A percentile compares a stretch with the other conserved stretches of the same genome.
phyloP scores from a whole-genome alignment of 2,113 vertebrate species.

The Pelodiscus sinensis region DNA sequence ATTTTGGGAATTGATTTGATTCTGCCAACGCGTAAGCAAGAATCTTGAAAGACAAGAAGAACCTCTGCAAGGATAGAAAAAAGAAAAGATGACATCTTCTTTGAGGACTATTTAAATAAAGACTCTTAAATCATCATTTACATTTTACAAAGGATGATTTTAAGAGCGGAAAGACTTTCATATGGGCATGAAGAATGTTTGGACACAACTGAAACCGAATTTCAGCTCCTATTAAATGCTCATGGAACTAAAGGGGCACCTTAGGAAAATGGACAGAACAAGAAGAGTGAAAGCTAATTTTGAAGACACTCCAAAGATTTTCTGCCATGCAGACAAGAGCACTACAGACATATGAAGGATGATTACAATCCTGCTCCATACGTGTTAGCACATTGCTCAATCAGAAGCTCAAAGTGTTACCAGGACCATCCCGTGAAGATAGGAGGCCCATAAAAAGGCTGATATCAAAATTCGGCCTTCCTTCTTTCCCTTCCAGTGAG shows the following conservation, averaged over 20 bases:
- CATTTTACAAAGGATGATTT: neutral
- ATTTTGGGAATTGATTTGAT: neutral
- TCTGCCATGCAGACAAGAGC: neutral
- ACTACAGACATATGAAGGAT: neutral
- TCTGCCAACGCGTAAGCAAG: neutral
- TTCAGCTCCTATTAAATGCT: neutral
- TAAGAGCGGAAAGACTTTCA: neutral
- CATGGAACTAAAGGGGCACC: neutral
- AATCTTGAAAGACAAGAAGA: neutral
- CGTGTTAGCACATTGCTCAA: neutral
- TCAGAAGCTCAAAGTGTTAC: neutral
- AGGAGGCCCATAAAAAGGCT: neutral
- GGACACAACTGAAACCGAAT: neutral
- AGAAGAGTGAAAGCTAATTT: neutral
- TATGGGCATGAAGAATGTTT: neutral
- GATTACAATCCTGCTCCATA: neutral
- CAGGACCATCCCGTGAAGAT: neutral
- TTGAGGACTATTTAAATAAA: neutral
- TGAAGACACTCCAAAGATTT: neutral
- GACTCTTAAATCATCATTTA: neutral
- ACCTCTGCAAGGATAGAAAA: neutral
- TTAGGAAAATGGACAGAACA: neutral
- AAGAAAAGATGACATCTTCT: neutral
- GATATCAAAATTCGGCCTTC: neutral
- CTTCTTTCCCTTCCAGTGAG: neutral